Conservation (phyloP, 2,113 vertebrate genomes). For the Hylia prasina region DNA sequence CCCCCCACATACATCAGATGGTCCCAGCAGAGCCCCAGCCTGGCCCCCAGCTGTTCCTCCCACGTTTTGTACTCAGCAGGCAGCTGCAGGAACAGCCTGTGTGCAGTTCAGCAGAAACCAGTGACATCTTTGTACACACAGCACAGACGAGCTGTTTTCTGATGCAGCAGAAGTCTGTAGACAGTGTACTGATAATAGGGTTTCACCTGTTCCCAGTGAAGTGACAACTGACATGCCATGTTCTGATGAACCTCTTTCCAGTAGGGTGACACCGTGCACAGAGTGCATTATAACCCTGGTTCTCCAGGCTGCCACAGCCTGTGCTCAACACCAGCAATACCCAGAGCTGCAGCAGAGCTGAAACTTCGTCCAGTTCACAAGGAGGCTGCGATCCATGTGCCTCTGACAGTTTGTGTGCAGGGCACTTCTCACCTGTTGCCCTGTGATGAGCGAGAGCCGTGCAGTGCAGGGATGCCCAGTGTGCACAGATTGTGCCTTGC, state of each 20-base stretch:
- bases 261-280: not conserved
- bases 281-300: not conserved
- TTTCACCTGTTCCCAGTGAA: conserved; percentile 46
- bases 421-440: not conserved
- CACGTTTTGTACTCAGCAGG: accelerated
- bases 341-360: not conserved
- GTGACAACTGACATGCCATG: conserved; percentile 52
- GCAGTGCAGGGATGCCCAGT: not conserved
- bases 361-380: not conserved
- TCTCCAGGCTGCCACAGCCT: not conserved
- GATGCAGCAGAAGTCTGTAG: conserved; percentile 6
- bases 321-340: not conserved
- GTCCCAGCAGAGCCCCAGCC: not conserved
- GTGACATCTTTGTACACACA: conserved; percentile 23
- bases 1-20: accelerated
- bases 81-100: not conserved
- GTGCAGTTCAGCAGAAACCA: not conserved
- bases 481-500: accelerated
- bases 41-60: not conserved
- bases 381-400: not conserved
- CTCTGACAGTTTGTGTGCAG: not conserved
- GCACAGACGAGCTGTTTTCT: conserved; percentile 13
- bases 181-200: conserved; percentile 40
- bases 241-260: conserved; percentile 46
- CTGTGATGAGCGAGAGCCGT: not conserved